Evolutionary conservation across 2,888 invertebrate species (phyloP), one percentile per base, ranked within the genome.

Genomic region (Tridacna crocea): DNA sequence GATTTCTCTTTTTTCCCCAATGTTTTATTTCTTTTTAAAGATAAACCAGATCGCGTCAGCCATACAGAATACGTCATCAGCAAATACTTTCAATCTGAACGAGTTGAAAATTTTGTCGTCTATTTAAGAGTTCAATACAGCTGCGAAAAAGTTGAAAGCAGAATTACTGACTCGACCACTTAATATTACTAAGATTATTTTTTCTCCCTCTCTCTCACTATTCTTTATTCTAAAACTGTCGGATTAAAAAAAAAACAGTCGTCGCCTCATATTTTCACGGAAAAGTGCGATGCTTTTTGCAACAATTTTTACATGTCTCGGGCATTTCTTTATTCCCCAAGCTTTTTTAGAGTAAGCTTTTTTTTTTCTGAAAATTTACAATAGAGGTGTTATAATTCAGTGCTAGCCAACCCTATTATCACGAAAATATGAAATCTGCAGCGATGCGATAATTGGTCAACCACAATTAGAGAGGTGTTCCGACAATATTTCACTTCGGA

Each of bases 401-500:
- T 70, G n/a, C 51, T 46, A 70, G 51, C 70, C 70, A 24, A 70
- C 15, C 61, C 70, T 19, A 51, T 70, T 70, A 70, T 70, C 70
- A 24, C 70, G 70, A 24, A 51, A 51, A 70, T 70, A 70, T 51
- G 70, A 70, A 70, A 70, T 51, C 70, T 46, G 70, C 48, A 70
- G 47, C 48, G 46, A 47, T 48, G 22, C 51, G 70, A 70, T 70
- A 70, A 70, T 70, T 70, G 70, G 24, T 26, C 47, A 51, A 51
- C 51, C 51, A 70, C 70, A 70, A 70, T 46, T 51, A 26, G 24
- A 48, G 26, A 70, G 70, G 19, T 22, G 51, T 22, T 51, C 70
- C 70, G 70, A 47, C 70, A 46, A 70, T 51, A 70, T 51, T 47
- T 70, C 70, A 70, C 51, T 36, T 70, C 70, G 70, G 70, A 51